phyloP scores from a whole-genome alignment of 2,797 vertebrate species.

The Leuciscus waleckii region DNA sequence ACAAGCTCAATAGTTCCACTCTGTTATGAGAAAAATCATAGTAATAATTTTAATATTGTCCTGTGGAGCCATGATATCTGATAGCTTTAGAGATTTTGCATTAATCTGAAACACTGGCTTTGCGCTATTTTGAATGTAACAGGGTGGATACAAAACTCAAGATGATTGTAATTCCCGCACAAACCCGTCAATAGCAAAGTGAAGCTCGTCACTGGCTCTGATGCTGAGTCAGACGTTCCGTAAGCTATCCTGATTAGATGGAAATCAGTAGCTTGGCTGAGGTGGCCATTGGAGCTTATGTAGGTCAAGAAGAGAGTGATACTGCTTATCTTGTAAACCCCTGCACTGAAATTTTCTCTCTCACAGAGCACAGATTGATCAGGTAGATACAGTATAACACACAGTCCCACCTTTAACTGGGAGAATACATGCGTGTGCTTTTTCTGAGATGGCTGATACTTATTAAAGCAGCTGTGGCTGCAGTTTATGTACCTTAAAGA shows the following conservation, averaged over 20 bases:
- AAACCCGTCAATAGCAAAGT: not conserved
- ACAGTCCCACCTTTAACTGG: not conserved
- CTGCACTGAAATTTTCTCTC: not conserved
- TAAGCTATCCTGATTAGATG: conserved; percentile 34
- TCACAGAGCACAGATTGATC: not conserved
- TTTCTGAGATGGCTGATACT: not conserved
- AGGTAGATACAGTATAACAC: not conserved
- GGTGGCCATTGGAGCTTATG: not conserved
- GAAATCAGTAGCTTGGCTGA: conserved; percentile 26
- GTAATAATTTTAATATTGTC: not conserved
- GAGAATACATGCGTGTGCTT: not conserved
- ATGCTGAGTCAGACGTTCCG: conserved; percentile 31
- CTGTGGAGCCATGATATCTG: not conserved
- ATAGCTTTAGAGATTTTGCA: not conserved
- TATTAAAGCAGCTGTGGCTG: not conserved
- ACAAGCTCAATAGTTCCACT: not conserved
- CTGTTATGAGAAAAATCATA: not conserved
- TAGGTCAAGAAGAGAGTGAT: conserved; percentile 14
- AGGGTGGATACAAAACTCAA: not conserved
- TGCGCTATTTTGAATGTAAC: not conserved
- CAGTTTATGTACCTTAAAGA: not conserved
- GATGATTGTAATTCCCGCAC: not conserved
- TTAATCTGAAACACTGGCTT: not conserved
- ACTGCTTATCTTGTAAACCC: conserved; percentile 19
- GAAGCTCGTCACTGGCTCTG: not conserved